Evolutionary conservation across 2,113 vertebrate species (phyloP), one percentile per base, ranked within the genome.

Genomic region (Chloebia gouldiae): DNA sequence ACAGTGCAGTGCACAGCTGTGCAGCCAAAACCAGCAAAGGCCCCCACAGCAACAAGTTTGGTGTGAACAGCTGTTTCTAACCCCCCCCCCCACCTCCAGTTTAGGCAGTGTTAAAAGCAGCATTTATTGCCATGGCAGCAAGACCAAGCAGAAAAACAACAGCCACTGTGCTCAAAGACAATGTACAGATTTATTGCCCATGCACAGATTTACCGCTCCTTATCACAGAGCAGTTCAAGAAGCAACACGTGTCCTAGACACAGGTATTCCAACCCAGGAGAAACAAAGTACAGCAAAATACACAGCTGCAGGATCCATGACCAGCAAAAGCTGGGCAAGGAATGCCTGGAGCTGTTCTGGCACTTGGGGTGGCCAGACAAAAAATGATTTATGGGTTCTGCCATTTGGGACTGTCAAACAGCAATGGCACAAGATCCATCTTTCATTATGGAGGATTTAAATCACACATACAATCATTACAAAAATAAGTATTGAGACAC

Each of bases 1-100:
- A 31, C 33, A 39, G 35, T 0, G 0, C 30, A 44, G 11, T 0
- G 24, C 20, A 5, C 8, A 8, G 61, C 35, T 56, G 61, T 21
- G n/a, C 50, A 42, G 40, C 10, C 61, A 8, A 30, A 70, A 50
- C 23, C 63, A 56, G 50, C 35, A 44, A 76, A 85, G 44, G 39
- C 44, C 25, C 23, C 45, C 28, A 18, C 40, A 82, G 50, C 19
- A 82, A 54, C 25, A 65, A 64, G 24, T 4, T 10, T 11, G 24
- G 13, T 5, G 49, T 35, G 45, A 90, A 51, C 21, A 69, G 35
- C 64, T 23, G 15, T 11, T 3, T 15, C 54, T 40, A n/a, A n/a
- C 40, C 22, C 39, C 16, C 11, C 22, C 39, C 33, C 21, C 14
- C 20, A 25, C n/a, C n/a, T n/a, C n/a, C n/a, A n/a, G 51, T 79